These are phyloP conservation scores for Genyomyrus donnyi DNA, from an alignment of 2,113 vertebrate species.

Conservation along the genomic window DNA sequence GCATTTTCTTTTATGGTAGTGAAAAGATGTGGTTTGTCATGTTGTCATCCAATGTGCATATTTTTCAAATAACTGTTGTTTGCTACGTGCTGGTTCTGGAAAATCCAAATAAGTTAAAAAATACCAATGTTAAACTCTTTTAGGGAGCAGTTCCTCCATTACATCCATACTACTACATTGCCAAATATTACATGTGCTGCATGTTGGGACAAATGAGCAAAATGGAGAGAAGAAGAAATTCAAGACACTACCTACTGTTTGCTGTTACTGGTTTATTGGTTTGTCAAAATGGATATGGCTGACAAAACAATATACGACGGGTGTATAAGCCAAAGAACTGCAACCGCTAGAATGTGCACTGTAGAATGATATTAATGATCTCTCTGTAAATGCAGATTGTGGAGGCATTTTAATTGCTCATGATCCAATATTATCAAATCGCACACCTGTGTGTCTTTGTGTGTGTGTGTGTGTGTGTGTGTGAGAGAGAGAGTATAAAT, in stretches of 20 bases:
- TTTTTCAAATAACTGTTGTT: background rate
- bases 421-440: background rate
- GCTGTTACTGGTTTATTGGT: background rate
- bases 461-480: too few species aligned
- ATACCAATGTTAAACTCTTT: background rate
- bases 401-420: background rate
- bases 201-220: background rate
- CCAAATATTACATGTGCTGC: background rate
- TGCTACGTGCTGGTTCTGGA: too few species aligned
- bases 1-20: too few species aligned
- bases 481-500: too few species aligned
- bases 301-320: background rate
- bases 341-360: background rate
- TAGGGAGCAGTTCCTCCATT: background rate
- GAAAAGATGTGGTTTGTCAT: too few species aligned
- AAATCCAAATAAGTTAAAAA: background rate
- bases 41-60: background rate
- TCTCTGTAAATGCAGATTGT: background rate
- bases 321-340: background rate
- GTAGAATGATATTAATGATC: background rate
- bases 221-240: background rate
- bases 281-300: background rate
- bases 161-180: background rate
- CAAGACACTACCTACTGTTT: background rate
- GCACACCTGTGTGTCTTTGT: background rate